phyloP scores from a whole-genome alignment of 2,797 vertebrate genomes.

The Peromyscus melanophrys region DNA sequence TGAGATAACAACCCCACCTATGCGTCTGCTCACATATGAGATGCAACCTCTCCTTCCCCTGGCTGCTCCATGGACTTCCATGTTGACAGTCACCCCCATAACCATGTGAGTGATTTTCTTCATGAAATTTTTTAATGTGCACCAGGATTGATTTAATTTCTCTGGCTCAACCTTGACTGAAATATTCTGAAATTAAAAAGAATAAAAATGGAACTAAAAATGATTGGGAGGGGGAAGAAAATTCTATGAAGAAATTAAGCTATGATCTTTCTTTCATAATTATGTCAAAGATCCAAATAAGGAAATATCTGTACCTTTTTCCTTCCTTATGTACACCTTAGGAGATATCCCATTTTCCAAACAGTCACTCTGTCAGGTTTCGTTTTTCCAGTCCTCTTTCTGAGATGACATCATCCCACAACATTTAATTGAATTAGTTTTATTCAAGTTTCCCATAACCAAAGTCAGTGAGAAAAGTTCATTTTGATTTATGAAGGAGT shows the following conservation, averaged over 20 bases:
- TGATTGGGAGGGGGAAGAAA: not conserved
- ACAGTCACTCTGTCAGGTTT: not conserved
- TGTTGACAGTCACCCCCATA: not conserved
- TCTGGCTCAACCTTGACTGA: constrained; percentile 5
- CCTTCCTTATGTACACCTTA: not conserved
- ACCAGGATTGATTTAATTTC: not conserved
- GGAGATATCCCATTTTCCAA: constrained; percentile 5
- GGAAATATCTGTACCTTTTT: constrained; percentile 8
- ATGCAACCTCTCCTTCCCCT: not conserved
- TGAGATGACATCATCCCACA: not conserved
- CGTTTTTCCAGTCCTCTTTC: not conserved
- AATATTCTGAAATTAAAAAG: not conserved
- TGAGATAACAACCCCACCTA: not conserved
- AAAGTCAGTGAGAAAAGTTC: not conserved
- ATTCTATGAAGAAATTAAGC: constrained; percentile 39
- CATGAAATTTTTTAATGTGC: not conserved
- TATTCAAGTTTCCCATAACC: constrained; percentile 16
- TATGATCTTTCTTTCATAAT: constrained; percentile 4
- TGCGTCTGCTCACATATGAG: not conserved
- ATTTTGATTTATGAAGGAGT: not conserved
- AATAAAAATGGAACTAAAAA: constrained; percentile 30
- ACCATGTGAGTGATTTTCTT: not conserved
- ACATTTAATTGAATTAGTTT: constrained; percentile 34
- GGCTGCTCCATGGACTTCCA: not conserved
- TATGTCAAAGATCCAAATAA: not conserved